Percentiles rank a stretch among this genome's conserved stretches.
Evolutionary conservation across 2,888 invertebrate species (phyloP).

Genomic region (Metellina segmentata): DNA sequence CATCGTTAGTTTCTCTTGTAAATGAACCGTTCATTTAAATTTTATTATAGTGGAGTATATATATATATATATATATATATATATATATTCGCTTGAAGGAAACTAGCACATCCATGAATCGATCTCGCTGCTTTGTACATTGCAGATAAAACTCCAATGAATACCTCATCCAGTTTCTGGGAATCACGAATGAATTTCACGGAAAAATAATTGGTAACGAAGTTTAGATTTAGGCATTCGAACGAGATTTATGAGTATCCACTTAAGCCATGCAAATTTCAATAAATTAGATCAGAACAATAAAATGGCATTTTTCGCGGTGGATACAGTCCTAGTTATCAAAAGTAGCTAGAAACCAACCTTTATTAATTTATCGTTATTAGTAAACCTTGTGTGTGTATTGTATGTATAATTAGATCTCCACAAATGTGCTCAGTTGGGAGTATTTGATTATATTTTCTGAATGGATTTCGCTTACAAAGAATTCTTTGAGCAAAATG

Average conservation of each 20-base stretch:
- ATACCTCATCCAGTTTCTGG: slow-evolving; percentile 18
- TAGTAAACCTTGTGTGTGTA: neutral
- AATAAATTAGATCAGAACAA: slow-evolving; percentile 18
- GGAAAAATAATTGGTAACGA: slow-evolving; percentile 29
- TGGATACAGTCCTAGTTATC: neutral
- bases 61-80: slow-evolving; percentile 28
- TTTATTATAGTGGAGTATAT: slow-evolving; percentile 27
- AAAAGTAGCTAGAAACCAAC: neutral
- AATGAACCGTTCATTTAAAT: too few relatives aligned
- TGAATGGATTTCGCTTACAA: neutral
- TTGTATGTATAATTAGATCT: neutral
- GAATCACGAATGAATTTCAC: slow-evolving; percentile 10
- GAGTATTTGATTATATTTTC: neutral
- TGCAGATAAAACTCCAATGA: slow-evolving; percentile 30
- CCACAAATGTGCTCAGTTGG: neutral
- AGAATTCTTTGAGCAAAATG: too few relatives aligned
- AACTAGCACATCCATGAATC: slow-evolving; percentile 8
- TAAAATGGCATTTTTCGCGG: neutral
- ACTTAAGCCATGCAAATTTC: slow-evolving; percentile 13
- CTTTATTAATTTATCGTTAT: neutral
- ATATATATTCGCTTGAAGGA: neutral
- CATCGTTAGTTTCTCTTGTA: too few relatives aligned
- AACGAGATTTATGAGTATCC: slow-evolving; percentile 33
- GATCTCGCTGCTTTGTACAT: slow-evolving; percentile 24
- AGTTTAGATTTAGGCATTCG: slow-evolving; percentile 20